phyloP scores from a whole-genome alignment of 2,888 invertebrate species.

The Drosophila anomelani region DNA sequence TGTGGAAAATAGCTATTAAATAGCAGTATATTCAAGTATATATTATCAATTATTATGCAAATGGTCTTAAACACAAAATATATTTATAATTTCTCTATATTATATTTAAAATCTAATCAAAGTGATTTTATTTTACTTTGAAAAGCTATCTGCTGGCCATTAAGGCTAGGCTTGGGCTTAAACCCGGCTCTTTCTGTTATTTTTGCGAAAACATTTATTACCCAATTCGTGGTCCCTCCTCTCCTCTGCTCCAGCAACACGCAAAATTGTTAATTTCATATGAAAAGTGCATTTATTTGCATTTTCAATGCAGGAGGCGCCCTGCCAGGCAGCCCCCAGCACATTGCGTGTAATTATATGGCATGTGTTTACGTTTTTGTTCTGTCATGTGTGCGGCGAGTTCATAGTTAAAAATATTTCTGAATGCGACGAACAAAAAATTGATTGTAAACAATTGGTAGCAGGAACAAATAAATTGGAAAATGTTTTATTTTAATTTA shows the following conservation, averaged over 20 bases:
- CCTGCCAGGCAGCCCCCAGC: conserved; percentile 27
- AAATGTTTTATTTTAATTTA: conserved; percentile 30
- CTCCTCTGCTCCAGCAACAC: conserved; percentile 4
- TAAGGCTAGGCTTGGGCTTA: conserved; percentile 33
- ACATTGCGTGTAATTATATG: conserved; percentile 45
- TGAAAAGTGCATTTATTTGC: conserved; percentile 39
- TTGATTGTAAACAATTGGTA: conserved; percentile 28
- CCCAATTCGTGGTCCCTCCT: conserved; percentile 1
- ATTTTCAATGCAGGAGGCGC: conserved; percentile 17
- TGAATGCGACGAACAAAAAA: conserved; percentile 7
- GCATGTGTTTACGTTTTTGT: conserved; percentile 42
- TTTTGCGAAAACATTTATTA: conserved; percentile 48
- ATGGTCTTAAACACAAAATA: neutral
- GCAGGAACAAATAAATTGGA: conserved; percentile 24
- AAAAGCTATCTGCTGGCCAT: conserved; percentile 31
- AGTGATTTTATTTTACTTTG: neutral
- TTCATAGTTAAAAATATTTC: conserved; percentile 24
- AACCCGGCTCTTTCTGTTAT: conserved; percentile 13
- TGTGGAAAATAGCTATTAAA: neutral
- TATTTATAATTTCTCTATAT: neutral
- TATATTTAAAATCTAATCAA: neutral
- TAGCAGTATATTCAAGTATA: no score
- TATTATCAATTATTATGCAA: neutral
- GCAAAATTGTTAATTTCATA: conserved; percentile 49
- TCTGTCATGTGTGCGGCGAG: conserved; percentile 22